A percentile compares a stretch with the other conserved stretches of the same genome.
These are phyloP conservation scores for Chaetops frenatus DNA, from an alignment of 2,113 vertebrate species.

Conservation along the genomic window DNA sequence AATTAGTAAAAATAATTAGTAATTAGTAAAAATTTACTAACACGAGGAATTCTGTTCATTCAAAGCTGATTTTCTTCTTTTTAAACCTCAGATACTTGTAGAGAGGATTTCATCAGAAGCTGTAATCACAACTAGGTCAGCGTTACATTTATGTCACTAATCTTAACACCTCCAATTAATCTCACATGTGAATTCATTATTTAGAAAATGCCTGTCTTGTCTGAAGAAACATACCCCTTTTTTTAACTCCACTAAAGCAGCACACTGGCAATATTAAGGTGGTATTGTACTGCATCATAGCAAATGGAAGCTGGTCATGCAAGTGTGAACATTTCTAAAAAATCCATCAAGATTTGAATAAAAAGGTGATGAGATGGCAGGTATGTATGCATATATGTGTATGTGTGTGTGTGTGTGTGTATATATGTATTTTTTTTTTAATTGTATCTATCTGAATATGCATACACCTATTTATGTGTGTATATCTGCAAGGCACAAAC, in stretches of 20 bases:
- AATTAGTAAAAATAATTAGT: too few relatives aligned
- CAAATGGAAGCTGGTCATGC: neutral
- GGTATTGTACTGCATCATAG: neutral
- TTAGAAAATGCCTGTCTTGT: neutral
- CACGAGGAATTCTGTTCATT: neutral
- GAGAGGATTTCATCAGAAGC: neutral
- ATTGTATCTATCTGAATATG: neutral
- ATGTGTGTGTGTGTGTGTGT: neutral
- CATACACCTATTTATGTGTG: neutral
- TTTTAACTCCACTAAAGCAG: neutral
- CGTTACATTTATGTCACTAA: neutral
- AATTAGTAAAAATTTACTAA: neutral
- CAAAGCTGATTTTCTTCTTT: neutral
- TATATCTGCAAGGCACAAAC: neutral
- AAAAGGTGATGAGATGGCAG: neutral
- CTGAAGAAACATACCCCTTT: neutral
- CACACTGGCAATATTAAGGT: neutral
- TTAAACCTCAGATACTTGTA: neutral
- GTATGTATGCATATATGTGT: neutral
- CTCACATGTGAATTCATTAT: neutral
- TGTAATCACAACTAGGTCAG: neutral
- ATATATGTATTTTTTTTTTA: accelerated
- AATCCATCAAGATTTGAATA: neutral
- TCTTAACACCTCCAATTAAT: neutral
- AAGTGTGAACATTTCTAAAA: neutral